phyloP scores from a whole-genome alignment of 2,113 vertebrate species.

The Hymenochirus boettgeri region DNA sequence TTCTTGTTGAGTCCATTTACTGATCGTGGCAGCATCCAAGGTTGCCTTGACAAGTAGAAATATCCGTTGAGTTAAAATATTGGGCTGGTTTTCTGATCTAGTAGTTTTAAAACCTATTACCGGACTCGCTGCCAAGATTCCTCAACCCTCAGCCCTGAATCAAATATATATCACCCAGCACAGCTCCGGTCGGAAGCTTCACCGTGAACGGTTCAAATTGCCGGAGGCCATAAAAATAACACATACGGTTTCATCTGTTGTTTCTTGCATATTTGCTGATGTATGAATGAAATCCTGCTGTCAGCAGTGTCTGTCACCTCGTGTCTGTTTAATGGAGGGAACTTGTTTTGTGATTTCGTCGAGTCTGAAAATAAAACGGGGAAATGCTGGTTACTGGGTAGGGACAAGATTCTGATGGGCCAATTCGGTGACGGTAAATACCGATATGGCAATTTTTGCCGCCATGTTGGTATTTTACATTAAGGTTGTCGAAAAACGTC shows the following conservation, averaged over 20 bases:
- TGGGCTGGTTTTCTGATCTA: background rate
- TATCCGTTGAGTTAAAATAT: background rate
- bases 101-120: background rate
- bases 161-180: background rate
- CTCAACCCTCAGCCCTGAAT: background rate
- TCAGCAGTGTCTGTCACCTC: too few relatives aligned
- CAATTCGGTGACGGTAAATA: too few relatives aligned
- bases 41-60: background rate
- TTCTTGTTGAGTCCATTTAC: constrained; percentile 7
- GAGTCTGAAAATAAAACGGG: too few relatives aligned
- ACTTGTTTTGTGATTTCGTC: too few relatives aligned
- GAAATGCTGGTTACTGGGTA: too few relatives aligned
- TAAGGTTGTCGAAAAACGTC: too few relatives aligned
- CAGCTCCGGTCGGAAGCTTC: background rate
- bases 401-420: too few relatives aligned
- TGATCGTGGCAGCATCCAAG: background rate
- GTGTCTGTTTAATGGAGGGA: too few relatives aligned
- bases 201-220: background rate
- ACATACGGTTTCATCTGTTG: background rate
- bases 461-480: too few relatives aligned
- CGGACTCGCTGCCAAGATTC: background rate
- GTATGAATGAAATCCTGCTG: too few relatives aligned
- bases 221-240: background rate
- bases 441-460: too few relatives aligned
- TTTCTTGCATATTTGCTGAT: background rate